These are phyloP conservation scores for Leptopilina drosophilae DNA, from an alignment of 2,888 invertebrate genomes.

Conservation along the genomic window DNA sequence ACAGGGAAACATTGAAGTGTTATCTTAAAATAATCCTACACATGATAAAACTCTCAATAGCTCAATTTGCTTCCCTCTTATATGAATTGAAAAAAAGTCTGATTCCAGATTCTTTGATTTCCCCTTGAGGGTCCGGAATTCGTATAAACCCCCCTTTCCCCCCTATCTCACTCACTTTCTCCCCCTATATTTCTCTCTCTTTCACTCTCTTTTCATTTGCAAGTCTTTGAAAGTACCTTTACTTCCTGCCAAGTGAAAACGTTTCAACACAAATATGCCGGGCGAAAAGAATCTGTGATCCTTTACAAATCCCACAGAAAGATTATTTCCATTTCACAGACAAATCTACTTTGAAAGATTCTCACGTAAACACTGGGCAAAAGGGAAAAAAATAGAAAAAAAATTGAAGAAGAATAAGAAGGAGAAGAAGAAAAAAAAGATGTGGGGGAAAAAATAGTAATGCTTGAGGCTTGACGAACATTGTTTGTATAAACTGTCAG, in stretches of 20 bases:
- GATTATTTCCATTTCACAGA: constrained; percentile 15
- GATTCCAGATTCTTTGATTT: constrained; percentile 15
- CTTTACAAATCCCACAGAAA: constrained; percentile 2
- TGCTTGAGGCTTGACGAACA: constrained; percentile 28
- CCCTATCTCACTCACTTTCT: too few relatives aligned
- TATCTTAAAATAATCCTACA: not conserved
- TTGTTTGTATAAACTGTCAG: constrained; percentile 22
- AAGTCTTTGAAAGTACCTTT: constrained; percentile 28
- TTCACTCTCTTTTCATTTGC: not conserved
- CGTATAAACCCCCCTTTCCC: not conserved
- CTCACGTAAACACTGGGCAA: not conserved
- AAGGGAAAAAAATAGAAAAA: not conserved
- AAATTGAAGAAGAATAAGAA: not conserved
- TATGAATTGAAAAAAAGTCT: not conserved
- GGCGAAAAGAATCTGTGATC: constrained; percentile 14
- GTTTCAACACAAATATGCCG: constrained; percentile 21
- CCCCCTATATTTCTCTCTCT: too few relatives aligned
- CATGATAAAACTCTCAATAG: not conserved
- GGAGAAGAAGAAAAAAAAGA: not conserved
- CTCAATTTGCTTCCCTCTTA: not conserved
- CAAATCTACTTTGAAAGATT: constrained; percentile 32
- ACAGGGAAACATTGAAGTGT: not conserved
- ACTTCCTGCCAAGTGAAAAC: constrained; percentile 32
- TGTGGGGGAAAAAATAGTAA: not conserved
- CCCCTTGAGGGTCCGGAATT: not conserved